Base-by-base conservation (phyloP, 2,888 invertebrate species). In the Eristalis tenax region DNA sequence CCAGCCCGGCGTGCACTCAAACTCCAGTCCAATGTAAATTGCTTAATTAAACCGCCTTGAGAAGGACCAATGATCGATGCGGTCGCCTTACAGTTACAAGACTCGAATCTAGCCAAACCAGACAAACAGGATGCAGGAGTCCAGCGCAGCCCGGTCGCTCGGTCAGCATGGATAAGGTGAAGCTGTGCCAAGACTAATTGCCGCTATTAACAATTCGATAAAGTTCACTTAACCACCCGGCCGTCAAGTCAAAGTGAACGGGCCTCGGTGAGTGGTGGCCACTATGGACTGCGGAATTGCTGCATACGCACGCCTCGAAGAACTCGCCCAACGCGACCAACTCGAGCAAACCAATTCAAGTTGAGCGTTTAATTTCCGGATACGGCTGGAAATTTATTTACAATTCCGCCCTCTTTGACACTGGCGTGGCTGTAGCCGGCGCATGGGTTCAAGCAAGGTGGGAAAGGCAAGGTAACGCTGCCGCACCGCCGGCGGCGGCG, bases 321-420 rank as follows among this genome's bases (percentile, higher is more conserved):
- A 81, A 8, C 32, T 6, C 32, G 32, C 8, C 32, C 32, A 32
- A 32, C 32, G 4, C 5, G 28, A 32, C 32, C 32, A 32, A 32
- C 8, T 28, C 4, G 28, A 28, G 32, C 32, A 6, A 69, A 69
- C 63, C 75, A 75, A 23, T 43, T 69, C 57, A 57, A 75, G 75
- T 80, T 43, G 50, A 74, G n/a, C 40, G 32, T 68, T 74, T 28
- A 68, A 74, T 75, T 81, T 81, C 81, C 81, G 81, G 75, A 81
- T 81, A 81, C 61, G 13, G 56, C n/a, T 64, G 56, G 32, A 75
- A 69, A 75, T 63, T 81, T 75, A 81, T 69, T 75, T 65, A 81
- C 32, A 75, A 81, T 69, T 81, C 75, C 81, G 81, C 75, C 81
- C 81, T 75, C 69, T 69, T 68, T 81, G 75, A 69, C 74, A 76